Percentiles rank a stretch among this genome's conserved stretches.
phyloP scores from a whole-genome alignment of 2,113 vertebrate species.

The Hydrolagus affinis region DNA sequence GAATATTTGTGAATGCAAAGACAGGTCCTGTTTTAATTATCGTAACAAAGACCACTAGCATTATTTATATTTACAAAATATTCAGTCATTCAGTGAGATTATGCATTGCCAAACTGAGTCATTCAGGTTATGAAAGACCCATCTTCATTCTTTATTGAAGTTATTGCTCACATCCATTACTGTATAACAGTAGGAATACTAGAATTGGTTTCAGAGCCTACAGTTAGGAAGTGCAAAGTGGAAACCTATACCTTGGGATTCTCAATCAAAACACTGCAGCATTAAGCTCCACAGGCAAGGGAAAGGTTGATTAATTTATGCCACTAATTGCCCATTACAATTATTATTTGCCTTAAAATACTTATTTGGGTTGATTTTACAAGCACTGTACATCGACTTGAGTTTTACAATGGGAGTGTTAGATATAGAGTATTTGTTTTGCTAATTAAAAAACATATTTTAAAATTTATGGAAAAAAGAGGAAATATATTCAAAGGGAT shows the following conservation, averaged over 20 bases:
- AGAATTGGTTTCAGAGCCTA: too few relatives aligned
- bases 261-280: not conserved
- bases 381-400: not conserved
- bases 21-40: not conserved
- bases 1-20: not conserved
- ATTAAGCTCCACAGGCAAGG: not conserved
- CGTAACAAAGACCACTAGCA: not conserved
- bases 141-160: too few relatives aligned
- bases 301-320: not conserved
- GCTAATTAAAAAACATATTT: not conserved
- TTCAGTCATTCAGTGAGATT: too few relatives aligned
- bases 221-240: too few relatives aligned
- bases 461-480: not conserved
- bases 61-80: too few relatives aligned
- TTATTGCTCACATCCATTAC: too few relatives aligned
- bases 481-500: slow-evolving; percentile 1
- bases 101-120: too few relatives aligned
- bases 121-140: too few relatives aligned
- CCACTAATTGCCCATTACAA: not conserved
- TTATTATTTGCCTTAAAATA: not conserved
- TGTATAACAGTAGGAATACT: too few relatives aligned
- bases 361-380: not conserved
- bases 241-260: not conserved
- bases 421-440: not conserved
- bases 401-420: not conserved